Evolutionary conservation across 2,797 vertebrate genomes (phyloP).

Genomic region (Clamator glandarius): DNA sequence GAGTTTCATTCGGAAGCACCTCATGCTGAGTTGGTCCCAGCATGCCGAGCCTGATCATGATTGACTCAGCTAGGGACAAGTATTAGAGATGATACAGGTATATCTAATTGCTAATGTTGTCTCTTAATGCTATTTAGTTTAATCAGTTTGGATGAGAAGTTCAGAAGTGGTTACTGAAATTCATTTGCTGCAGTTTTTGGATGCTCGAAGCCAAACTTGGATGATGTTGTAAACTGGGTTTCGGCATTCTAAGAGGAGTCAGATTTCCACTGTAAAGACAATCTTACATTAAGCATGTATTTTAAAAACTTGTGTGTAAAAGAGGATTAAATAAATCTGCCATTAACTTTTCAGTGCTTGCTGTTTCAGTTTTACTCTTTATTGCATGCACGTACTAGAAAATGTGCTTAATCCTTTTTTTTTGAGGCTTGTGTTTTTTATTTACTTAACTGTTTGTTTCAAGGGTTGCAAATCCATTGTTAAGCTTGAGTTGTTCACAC

Average conservation of each 20-base stretch:
- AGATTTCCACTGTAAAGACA: slow-evolving; percentile 2
- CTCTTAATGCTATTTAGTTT: not conserved
- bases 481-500: not conserved
- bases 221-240: not conserved
- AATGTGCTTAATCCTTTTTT: too few relatives aligned
- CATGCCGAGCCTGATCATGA: too few relatives aligned
- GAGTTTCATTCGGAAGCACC: not conserved
- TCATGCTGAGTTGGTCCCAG: not conserved
- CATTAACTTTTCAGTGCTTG: not conserved
- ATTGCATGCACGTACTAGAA: not conserved
- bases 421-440: not conserved
- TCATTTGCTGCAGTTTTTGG: not conserved
- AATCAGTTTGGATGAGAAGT: not conserved
- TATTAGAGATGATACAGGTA: not conserved
- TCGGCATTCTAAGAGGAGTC: not conserved
- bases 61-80: not conserved
- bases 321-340: slow-evolving; percentile 28
- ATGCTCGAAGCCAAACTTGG: not conserved
- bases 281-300: not conserved
- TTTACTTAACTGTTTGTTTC: not conserved
- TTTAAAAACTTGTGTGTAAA: not conserved
- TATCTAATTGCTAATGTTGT: not conserved
- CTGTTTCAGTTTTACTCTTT: not conserved
- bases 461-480: fast-evolving
- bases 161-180: not conserved